Conservation (phyloP, 1,140 invertebrate species). For the Myzus persicae region DNA sequence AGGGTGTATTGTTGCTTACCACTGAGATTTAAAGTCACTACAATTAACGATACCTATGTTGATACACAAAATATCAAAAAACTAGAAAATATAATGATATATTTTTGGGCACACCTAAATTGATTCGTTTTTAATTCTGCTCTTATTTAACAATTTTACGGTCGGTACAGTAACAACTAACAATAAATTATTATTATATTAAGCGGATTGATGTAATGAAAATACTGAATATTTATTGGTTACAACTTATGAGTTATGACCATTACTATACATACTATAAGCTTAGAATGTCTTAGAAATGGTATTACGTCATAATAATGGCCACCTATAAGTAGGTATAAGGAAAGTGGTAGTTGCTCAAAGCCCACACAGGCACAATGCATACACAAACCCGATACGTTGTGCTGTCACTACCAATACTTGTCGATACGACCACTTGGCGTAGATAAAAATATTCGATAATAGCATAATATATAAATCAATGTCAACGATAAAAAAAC, state of each 20-base stretch:
- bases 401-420: background rate
- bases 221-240: slow-evolving; percentile 9
- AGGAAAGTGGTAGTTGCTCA: background rate
- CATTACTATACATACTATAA: background rate
- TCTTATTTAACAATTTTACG: background rate
- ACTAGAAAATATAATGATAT: too few relatives aligned
- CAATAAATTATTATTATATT: background rate
- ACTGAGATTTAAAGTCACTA: background rate
- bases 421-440: background rate
- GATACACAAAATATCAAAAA: background rate
- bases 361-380: background rate
- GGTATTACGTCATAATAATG: background rate
- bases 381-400: background rate
- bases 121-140: background rate
- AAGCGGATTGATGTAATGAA: background rate
- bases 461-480: background rate
- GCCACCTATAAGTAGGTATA: background rate
- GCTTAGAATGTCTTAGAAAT: background rate
- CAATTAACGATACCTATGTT: too few relatives aligned
- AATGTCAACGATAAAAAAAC: background rate
- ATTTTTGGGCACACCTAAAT: background rate
- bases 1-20: background rate
- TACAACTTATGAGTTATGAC: background rate
- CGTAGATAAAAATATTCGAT: background rate
- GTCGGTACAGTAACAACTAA: background rate